Percentiles rank a stretch among this genome's conserved stretches.
These are phyloP conservation scores for Halisarca cf. caerulea DNA, from an alignment of 37 sponge, comb jelly and placozoan genomes.

Conservation along the genomic window DNA sequence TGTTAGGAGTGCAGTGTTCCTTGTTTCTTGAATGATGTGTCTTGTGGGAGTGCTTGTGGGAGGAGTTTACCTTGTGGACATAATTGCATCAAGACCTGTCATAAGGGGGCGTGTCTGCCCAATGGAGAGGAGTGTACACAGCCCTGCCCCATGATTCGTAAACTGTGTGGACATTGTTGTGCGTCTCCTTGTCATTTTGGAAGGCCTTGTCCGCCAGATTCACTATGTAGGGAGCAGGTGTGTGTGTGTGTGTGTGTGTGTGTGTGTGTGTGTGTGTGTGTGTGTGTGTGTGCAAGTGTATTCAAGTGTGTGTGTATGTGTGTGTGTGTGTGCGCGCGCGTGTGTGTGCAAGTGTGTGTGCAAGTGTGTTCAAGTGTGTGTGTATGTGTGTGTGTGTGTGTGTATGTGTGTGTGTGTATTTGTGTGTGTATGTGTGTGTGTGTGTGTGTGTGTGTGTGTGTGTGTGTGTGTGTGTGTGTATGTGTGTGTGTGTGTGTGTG, in stretches of 20 bases:
- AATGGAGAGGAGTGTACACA: slow-evolving; percentile 62
- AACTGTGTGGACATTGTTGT: slow-evolving; percentile 76
- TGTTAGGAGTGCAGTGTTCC: slow-evolving; percentile 23
- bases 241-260: slow-evolving; percentile 23
- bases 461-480: slow-evolving; percentile 43
- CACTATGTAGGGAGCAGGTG: slow-evolving; percentile 48
- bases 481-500: slow-evolving; percentile 25
- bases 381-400: too few species aligned
- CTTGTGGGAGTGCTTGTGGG: slow-evolving; percentile 25
- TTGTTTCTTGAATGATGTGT: slow-evolving; percentile 16
- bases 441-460: slow-evolving; percentile 40
- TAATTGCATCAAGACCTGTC: slow-evolving; percentile 50
- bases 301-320: too few species aligned
- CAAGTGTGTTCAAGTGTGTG: too few species aligned
- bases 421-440: slow-evolving; percentile 43
- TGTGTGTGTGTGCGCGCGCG: too few species aligned
- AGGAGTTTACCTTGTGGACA: neutral
- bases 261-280: too few species aligned
- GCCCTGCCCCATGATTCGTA: slow-evolving; percentile 57
- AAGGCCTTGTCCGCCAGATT: slow-evolving; percentile 66
- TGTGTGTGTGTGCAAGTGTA: neutral
- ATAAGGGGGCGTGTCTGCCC: slow-evolving; percentile 68
- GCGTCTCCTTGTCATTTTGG: slow-evolving; percentile 72
- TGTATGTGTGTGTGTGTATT: slow-evolving; percentile 13
- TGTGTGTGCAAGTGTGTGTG: too few species aligned